Evolutionary conservation across 2,113 vertebrate species (phyloP).

Genomic region (Bos javanicus): DNA sequence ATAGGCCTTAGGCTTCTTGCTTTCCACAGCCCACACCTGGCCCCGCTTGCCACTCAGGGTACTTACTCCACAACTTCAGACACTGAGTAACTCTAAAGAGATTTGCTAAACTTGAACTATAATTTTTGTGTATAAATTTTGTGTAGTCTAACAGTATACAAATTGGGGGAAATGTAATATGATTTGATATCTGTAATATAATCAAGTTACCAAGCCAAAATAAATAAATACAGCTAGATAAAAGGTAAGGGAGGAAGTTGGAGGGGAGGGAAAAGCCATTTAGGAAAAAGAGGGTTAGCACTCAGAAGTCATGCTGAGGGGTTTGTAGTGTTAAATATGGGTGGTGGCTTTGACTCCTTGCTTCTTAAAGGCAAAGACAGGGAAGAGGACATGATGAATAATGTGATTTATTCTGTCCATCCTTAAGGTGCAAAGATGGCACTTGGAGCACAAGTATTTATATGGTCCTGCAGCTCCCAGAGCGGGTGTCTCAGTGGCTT

Average conservation of each 20-base stretch:
- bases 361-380: background rate
- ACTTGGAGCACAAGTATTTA: fast-evolving
- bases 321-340: background rate
- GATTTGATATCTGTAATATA: background rate
- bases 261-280: background rate
- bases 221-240: background rate
- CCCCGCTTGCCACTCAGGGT: background rate
- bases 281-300: background rate
- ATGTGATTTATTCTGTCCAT: background rate
- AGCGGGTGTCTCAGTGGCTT: background rate
- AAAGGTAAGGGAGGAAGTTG: background rate
- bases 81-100: background rate
- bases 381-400: background rate
- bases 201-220: background rate
- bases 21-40: background rate
- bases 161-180: background rate
- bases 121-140: background rate
- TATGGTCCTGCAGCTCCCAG: background rate
- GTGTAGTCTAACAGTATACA: background rate
- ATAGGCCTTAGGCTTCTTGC: no score
- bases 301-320: background rate
- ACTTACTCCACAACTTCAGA: background rate
- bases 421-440: fast-evolving
- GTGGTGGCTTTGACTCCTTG: background rate
- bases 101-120: background rate